Evolutionary conservation across 2,797 vertebrate species (phyloP).

Genomic region (Lindbergichthys nudifrons): DNA sequence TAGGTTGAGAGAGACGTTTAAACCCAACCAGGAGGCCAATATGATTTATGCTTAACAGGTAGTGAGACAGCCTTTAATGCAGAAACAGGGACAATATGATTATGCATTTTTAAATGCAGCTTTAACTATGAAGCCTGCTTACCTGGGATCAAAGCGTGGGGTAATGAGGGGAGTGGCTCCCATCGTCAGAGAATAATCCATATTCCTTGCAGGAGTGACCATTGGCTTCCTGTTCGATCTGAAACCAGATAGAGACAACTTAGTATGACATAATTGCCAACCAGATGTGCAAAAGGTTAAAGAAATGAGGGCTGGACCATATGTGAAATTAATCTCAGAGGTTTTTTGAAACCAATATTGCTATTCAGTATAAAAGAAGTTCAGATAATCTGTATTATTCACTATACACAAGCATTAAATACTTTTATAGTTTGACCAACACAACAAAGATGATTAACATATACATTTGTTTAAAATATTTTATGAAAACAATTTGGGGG

Average conservation of each 20-base stretch:
- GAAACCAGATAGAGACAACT: conserved; percentile 17
- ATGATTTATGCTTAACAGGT: neutral
- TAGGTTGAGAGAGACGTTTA: neutral
- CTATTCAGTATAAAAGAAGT: no score
- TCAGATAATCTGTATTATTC: no score
- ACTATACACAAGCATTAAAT: no score
- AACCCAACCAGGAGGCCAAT: neutral
- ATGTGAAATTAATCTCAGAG: no score
- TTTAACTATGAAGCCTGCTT: neutral
- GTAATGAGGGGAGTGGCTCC: conserved; percentile 84
- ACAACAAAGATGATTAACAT: no score
- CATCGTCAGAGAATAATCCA: conserved; percentile 80
- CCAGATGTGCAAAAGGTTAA: no score
- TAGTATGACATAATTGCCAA: neutral
- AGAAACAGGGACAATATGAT: neutral
- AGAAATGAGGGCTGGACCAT: no score
- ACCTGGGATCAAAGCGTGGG: conserved; percentile 86
- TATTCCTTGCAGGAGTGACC: conserved; percentile 79
- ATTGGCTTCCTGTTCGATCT: conserved; percentile 81
- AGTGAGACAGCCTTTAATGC: neutral
- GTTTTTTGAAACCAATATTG: no score
- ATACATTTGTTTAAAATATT: no score
- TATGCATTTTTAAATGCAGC: neutral
- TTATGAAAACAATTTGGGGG: no score
- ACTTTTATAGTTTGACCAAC: no score